These are phyloP conservation scores for Pseudochirops cupreus DNA, from an alignment of 2,797 vertebrate species.

Conservation along the genomic window DNA sequence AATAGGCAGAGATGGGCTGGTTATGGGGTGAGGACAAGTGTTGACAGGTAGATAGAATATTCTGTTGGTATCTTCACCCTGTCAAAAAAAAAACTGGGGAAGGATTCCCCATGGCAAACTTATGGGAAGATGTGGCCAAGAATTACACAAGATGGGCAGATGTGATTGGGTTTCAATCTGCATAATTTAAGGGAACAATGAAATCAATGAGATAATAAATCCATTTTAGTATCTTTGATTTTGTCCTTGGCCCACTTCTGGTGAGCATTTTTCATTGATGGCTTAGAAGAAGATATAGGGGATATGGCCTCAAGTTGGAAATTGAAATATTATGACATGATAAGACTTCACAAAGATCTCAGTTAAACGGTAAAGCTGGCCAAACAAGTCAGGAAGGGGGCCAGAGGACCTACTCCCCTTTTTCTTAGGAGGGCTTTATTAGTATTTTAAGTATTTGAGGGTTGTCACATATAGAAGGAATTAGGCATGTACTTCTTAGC, in stretches of 20 bases:
- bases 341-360: background rate
- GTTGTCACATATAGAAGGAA: background rate
- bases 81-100: background rate
- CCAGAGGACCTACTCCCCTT: background rate
- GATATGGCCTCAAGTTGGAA: background rate
- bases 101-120: background rate
- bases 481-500: background rate
- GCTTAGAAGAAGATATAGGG: background rate
- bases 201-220: background rate
- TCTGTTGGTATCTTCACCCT: background rate
- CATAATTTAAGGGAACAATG: background rate
- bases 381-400: background rate
- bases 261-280: background rate
- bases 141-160: background rate
- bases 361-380: background rate
- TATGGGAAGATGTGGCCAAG: background rate
- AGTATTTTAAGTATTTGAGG: background rate
- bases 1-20: background rate
- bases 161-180: background rate
- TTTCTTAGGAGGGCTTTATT: background rate
- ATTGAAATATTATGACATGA: background rate
- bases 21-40: background rate
- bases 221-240: background rate
- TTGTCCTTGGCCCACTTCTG: background rate
- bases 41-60: background rate